Evolutionary conservation across 2,113 vertebrate species (phyloP), one percentile per base, ranked within the genome.

Genomic region (Pseudorhombus dupliciocellatus): DNA sequence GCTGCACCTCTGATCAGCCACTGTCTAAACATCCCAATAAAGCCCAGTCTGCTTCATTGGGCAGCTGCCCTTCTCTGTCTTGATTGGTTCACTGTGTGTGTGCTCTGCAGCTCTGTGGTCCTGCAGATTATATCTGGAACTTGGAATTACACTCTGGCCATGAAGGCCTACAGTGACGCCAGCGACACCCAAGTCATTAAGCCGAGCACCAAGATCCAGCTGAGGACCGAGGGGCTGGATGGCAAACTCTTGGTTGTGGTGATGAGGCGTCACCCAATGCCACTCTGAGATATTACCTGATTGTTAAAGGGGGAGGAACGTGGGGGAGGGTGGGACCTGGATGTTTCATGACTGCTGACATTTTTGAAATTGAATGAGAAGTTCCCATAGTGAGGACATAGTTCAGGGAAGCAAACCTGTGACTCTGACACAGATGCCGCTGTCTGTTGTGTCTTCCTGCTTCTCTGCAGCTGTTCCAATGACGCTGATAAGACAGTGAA

Each of bases 141-240:
- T 5, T 82, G 63, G 58, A 57, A 8, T 12, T 82, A 85, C 50
- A 62, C n/a, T 40, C 44, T 77, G 68, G 58, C 34, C 42, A 85
- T 82, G 72, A 76, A 12, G 24, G 59, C 64, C 26, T 85, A 66
- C 48, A 12, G 2, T 2, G 68, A 81, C n/a, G 1, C 14, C 0
- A 1, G 0, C 1, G 6, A 7, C 62, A 64, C 46, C 15, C 5
- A 34, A 11, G 9, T 21, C 28, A 6, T 79, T 5, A 3, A 12
- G 2, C 3, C 46, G 2, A 18, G 6, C 14, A 37, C 21, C 0
- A 22, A 75, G 1, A 18, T 85, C 26, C 1, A 7, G 15, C 73
- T 84, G 68, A 26, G 25, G 16, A 59, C 72, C 0, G 15, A 42
- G 0, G 77, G 68, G 7, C 69, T 84, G 53, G 81, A 84, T 40